phyloP scores from a whole-genome alignment of 2,888 invertebrate species.

The Orchesellides sinensis region DNA sequence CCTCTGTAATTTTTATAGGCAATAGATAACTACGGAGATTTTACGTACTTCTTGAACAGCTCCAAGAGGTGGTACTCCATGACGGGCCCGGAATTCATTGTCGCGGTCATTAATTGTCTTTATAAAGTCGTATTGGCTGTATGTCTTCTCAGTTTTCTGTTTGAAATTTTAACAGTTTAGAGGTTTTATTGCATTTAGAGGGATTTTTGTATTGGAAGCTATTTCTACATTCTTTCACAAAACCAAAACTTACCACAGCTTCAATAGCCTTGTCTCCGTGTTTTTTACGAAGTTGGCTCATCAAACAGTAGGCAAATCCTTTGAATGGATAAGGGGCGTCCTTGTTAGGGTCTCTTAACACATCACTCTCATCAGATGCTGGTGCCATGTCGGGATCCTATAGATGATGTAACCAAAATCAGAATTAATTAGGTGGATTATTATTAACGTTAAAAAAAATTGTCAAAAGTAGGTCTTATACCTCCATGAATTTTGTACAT shows the following conservation, averaged over 20 bases:
- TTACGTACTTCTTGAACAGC: too few relatives aligned
- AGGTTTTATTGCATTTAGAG: too few relatives aligned
- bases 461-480: neutral
- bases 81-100: conserved; percentile 47
- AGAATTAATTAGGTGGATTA: neutral
- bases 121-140: conserved; percentile 15
- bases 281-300: conserved; percentile 12
- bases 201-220: neutral
- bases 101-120: conserved; percentile 20
- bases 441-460: neutral
- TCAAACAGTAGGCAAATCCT: too few relatives aligned
- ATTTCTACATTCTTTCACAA: neutral
- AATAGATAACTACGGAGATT: too few relatives aligned
- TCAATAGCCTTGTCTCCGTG: conserved; percentile 32
- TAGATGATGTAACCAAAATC: too few relatives aligned
- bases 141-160: conserved; percentile 27
- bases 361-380: too few relatives aligned
- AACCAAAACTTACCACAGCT: conserved; percentile 3
- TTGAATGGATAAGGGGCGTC: conserved; percentile 22
- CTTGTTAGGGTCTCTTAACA: too few relatives aligned
- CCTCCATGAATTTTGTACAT: neutral
- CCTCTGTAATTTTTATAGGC: too few relatives aligned
- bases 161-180: too few relatives aligned
- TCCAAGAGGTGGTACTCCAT: conserved; percentile 30
- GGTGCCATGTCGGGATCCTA: conserved; percentile 13